phyloP scores from a whole-genome alignment of 2,113 vertebrate genomes.

The Tiliqua scincoides region DNA sequence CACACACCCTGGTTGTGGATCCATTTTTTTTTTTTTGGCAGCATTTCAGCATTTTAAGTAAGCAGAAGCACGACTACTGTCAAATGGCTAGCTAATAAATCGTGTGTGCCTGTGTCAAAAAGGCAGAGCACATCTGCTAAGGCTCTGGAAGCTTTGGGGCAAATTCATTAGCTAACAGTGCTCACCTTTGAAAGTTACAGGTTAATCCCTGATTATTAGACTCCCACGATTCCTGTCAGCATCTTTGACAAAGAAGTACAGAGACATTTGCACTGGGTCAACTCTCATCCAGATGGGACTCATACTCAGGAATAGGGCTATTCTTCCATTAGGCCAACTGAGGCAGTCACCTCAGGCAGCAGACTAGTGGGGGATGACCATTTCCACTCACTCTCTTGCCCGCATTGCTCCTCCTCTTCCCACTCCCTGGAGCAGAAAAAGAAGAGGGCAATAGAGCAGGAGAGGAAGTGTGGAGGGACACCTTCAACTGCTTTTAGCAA shows the following conservation, averaged over 20 bases:
- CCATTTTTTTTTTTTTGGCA: constrained; percentile 32
- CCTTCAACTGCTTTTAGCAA: too few species aligned
- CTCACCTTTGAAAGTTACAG: constrained; percentile 53
- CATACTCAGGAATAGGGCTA: not conserved
- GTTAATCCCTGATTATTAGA: constrained; percentile 41
- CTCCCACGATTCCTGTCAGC: constrained; percentile 31
- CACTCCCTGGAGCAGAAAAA: too few species aligned
- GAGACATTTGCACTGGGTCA: constrained; percentile 17
- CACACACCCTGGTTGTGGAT: constrained; percentile 28
- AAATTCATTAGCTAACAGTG: constrained; percentile 34
- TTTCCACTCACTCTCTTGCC: too few species aligned
- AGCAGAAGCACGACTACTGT: constrained; percentile 28
- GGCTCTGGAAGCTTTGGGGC: constrained; percentile 16
- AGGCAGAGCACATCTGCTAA: constrained; percentile 11
- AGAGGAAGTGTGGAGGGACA: too few species aligned
- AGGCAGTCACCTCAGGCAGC: too few species aligned
- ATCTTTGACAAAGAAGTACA: not conserved
- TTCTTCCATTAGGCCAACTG: too few species aligned
- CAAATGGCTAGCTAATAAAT: constrained; percentile 46
- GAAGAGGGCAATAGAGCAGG: too few species aligned
- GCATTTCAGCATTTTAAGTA: constrained; percentile 49
- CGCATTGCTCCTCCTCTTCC: too few species aligned
- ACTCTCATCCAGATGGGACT: constrained; percentile 16
- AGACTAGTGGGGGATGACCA: too few species aligned
- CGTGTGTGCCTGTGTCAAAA: constrained; percentile 28